Percentiles rank a stretch among this genome's conserved stretches.
These are phyloP conservation scores for Helicoverpa assulta DNA, from an alignment of 2,888 invertebrate species.

Conservation along the genomic window DNA sequence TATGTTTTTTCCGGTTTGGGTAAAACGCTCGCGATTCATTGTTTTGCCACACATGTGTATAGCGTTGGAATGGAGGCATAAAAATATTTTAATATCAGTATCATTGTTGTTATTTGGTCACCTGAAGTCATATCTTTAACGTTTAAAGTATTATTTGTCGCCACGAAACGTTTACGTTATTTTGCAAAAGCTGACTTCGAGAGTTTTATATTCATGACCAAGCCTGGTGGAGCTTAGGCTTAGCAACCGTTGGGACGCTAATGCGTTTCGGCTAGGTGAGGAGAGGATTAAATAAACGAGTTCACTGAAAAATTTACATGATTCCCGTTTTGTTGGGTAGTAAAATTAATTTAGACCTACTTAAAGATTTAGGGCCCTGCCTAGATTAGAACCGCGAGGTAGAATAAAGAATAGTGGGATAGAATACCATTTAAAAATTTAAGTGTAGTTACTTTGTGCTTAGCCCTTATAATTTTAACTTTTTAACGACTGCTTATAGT, in stretches of 20 bases:
- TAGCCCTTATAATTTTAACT: too few species aligned
- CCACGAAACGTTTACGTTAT: constrained; percentile 53
- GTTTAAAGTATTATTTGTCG: constrained; percentile 41
- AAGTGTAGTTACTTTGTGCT: background rate
- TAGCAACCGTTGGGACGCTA: constrained; percentile 41
- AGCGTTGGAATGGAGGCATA: constrained; percentile 41
- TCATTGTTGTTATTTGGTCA: background rate
- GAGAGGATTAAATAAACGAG: constrained; percentile 46
- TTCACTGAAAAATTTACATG: constrained; percentile 21
- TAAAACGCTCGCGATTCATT: constrained; percentile 46
- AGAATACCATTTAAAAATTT: background rate
- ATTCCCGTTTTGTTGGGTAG: constrained; percentile 1
- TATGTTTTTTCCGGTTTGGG: constrained; percentile 49
- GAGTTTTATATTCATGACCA: constrained; percentile 61
- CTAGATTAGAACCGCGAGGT: background rate
- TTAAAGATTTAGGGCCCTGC: constrained; percentile 27
- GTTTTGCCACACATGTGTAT: constrained; percentile 54
- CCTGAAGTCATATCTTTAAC: background rate
- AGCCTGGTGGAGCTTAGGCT: constrained; percentile 37
- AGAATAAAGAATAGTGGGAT: background rate
- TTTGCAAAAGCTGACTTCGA: constrained; percentile 35
- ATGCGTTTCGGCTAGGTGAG: constrained; percentile 52
- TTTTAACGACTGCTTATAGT: too few species aligned
- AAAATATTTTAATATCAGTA: constrained; percentile 43
- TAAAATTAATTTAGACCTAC: constrained; percentile 35